A percentile compares a stretch with the other conserved stretches of the same genome.
These are phyloP conservation scores for Turdus rufiventris DNA, from an alignment of 2,113 vertebrate species.

Conservation along the genomic window DNA sequence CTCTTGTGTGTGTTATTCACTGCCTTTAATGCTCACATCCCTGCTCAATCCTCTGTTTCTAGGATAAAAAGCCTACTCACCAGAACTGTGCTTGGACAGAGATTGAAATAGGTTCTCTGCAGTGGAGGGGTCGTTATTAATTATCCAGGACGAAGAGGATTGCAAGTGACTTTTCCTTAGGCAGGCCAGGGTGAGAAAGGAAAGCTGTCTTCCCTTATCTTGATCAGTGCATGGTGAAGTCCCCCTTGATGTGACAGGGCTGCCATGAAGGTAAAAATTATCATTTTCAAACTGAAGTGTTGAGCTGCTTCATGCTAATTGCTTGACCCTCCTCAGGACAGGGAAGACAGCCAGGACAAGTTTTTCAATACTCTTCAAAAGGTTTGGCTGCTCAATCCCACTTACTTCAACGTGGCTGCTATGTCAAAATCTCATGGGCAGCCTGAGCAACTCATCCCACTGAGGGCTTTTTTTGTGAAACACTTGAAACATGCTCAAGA, in stretches of 20 bases:
- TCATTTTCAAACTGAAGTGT: background rate
- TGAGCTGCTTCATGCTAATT: background rate
- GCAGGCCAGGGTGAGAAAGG: background rate
- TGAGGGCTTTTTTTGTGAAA: background rate
- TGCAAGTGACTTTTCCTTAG: slow-evolving; percentile 36
- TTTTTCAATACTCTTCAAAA: background rate
- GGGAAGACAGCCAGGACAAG: background rate
- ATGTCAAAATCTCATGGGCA: background rate
- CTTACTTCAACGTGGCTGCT: background rate
- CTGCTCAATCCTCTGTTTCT: background rate
- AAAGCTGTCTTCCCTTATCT: slow-evolving; percentile 17
- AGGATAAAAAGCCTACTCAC: background rate
- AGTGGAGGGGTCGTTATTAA: background rate
- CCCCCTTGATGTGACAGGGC: background rate
- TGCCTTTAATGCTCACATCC: background rate
- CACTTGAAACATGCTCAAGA: background rate
- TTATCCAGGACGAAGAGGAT: slow-evolving; percentile 14
- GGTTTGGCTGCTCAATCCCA: background rate
- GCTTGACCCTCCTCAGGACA: background rate
- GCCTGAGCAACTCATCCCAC: background rate
- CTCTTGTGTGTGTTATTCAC: background rate
- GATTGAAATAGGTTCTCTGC: background rate
- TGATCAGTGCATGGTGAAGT: background rate
- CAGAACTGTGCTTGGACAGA: background rate
- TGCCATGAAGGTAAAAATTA: slow-evolving; percentile 10